A percentile compares a stretch with the other conserved stretches of the same genome.
These are phyloP conservation scores for Temnothorax unifasciatus DNA, from an alignment of 2,888 invertebrate genomes.

Conservation along the genomic window DNA sequence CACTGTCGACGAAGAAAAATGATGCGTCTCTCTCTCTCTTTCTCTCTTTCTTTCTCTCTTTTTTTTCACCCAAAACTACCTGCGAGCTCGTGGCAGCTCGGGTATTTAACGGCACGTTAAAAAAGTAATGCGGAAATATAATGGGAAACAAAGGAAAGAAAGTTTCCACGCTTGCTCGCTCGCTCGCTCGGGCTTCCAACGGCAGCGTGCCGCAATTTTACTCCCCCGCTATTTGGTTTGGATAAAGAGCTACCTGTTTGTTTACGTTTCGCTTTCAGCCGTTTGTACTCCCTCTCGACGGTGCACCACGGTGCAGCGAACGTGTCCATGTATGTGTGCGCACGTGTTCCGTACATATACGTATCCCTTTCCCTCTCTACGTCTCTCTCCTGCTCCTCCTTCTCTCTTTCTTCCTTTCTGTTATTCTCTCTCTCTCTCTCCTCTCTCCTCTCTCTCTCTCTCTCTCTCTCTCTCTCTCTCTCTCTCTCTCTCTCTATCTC, in stretches of 20 bases:
- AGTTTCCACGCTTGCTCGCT: constrained; percentile 73
- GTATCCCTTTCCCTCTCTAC: constrained; percentile 41
- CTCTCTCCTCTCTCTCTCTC: not conserved
- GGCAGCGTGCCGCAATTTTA: constrained; percentile 75
- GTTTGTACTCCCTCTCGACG: constrained; percentile 76
- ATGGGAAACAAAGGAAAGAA: constrained; percentile 74
- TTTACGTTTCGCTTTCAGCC: constrained; percentile 81
- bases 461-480: no score
- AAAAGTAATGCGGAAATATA: constrained; percentile 75
- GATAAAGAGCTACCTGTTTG: constrained; percentile 82
- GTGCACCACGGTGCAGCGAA: constrained; percentile 64
- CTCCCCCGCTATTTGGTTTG: constrained; percentile 80
- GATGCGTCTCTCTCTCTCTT: not conserved
- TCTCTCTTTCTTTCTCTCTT: constrained; percentile 31
- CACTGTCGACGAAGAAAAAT: constrained; percentile 52
- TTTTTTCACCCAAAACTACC: constrained; percentile 66
- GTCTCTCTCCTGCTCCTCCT: not conserved
- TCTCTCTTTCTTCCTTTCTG: not conserved
- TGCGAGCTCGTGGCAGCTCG: constrained; percentile 69
- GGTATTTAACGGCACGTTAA: constrained; percentile 75
- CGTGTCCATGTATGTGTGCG: constrained; percentile 53
- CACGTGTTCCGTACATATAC: constrained; percentile 43
- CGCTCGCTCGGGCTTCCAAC: constrained; percentile 63
- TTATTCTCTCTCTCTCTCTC: not conserved
- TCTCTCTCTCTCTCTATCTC: not conserved